phyloP scores from a whole-genome alignment of 2,888 invertebrate species.

The Chloroclysta siterata region DNA sequence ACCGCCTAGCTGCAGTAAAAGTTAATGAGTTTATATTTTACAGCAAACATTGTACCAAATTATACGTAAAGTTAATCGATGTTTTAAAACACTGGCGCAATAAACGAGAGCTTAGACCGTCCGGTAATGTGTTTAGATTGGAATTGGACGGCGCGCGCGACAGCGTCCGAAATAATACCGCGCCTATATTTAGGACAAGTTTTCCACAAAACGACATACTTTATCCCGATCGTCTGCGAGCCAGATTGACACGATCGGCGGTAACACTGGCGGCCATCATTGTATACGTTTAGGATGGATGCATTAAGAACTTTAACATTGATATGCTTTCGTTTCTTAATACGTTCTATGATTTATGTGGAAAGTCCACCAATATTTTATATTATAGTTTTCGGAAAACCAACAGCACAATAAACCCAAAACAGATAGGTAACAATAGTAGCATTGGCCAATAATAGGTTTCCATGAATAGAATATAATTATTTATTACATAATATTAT shows the following conservation, averaged over 20 bases:
- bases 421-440: too few relatives aligned
- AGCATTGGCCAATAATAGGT: too few relatives aligned
- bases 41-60: conserved; percentile 51
- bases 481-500: too few relatives aligned
- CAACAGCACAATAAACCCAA: too few relatives aligned
- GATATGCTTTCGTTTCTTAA: too few relatives aligned
- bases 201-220: conserved; percentile 82
- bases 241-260: conserved; percentile 29
- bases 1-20: conserved; percentile 45
- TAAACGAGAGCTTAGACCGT: conserved; percentile 66
- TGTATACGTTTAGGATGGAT: background rate
- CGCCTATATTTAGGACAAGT: conserved; percentile 77
- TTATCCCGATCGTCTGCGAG: conserved; percentile 60
- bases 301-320: background rate
- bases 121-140: conserved; percentile 76
- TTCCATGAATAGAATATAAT: too few relatives aligned
- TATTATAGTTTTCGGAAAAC: too few relatives aligned
- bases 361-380: too few relatives aligned
- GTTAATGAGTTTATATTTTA: conserved; percentile 53
- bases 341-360: background rate
- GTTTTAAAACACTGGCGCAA: conserved; percentile 60
- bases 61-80: conserved; percentile 54
- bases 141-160: conserved; percentile 67
- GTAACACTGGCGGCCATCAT: background rate
- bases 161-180: conserved; percentile 79